These are phyloP conservation scores for Drosophila fulvimacula DNA, from an alignment of 2,888 invertebrate species.

Conservation along the genomic window DNA sequence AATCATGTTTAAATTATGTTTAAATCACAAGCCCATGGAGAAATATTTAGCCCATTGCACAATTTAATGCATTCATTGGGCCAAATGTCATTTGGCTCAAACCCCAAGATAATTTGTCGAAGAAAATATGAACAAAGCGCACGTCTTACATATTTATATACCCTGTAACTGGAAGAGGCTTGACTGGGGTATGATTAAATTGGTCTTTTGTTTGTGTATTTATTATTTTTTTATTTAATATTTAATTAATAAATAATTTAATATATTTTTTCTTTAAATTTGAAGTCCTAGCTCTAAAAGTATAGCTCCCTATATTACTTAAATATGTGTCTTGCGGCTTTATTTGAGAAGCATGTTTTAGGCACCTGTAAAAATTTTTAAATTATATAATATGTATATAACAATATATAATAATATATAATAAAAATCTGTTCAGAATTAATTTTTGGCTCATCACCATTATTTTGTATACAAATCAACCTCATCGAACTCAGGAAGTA, in stretches of 20 bases:
- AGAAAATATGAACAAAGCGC: conserved; percentile 30
- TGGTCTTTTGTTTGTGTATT: too few relatives aligned
- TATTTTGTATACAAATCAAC: background rate
- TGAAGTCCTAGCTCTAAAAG: background rate
- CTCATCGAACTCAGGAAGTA: background rate
- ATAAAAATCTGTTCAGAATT: too few relatives aligned
- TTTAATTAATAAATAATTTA: background rate
- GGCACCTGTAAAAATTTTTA: too few relatives aligned
- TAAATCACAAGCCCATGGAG: conserved; percentile 16
- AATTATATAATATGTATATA: too few relatives aligned
- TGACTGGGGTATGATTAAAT: background rate
- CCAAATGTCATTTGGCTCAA: conserved; percentile 10
- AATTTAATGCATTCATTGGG: conserved; percentile 47
- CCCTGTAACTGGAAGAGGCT: background rate
- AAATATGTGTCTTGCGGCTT: background rate
- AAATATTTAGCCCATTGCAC: conserved; percentile 6
- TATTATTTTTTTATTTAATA: background rate
- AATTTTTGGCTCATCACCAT: background rate
- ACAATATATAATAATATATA: too few relatives aligned
- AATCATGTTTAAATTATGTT: conserved; percentile 25
- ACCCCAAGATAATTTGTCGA: conserved; percentile 5
- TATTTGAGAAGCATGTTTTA: background rate
- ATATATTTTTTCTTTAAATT: background rate
- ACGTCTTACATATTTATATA: conserved; percentile 40
- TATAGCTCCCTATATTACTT: background rate